Percentiles rank a stretch among this genome's conserved stretches.
Conservation (phyloP, 2,888 invertebrate species). For the Tethea ocularis region DNA sequence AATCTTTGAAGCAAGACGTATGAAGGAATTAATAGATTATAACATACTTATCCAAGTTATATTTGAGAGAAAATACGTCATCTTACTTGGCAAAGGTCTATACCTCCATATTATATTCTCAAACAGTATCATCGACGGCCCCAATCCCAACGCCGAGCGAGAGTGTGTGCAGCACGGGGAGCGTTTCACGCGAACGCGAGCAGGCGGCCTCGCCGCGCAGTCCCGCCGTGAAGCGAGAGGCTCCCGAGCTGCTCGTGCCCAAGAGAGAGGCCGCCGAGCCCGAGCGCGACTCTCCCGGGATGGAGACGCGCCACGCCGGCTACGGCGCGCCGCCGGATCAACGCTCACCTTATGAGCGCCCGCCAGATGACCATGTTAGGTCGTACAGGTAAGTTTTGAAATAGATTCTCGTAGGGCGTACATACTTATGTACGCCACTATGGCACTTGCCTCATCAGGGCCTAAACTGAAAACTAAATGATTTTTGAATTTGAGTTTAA, state of each 20-base stretch:
- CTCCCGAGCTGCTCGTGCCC: slow-evolving; percentile 85
- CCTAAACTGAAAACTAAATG: no score
- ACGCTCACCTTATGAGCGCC: slow-evolving; percentile 87
- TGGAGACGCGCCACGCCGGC: slow-evolving; percentile 87
- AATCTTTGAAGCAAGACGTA: no score
- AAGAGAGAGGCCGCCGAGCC: slow-evolving; percentile 86
- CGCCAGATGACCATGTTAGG: slow-evolving; percentile 84
- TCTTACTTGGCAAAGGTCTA: no score
- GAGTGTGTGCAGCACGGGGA: slow-evolving; percentile 35
- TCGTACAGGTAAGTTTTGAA: slow-evolving; percentile 76
- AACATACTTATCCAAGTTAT: no score
- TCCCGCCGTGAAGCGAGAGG: slow-evolving; percentile 77
- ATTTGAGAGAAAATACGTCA: no score
- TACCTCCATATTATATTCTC: not conserved
- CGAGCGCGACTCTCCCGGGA: slow-evolving; percentile 89
- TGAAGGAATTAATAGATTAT: no score
- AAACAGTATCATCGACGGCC: slow-evolving; percentile 13
- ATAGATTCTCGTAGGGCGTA: not conserved
- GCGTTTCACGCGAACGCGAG: slow-evolving; percentile 50
- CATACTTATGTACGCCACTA: no score
- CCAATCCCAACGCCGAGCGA: slow-evolving; percentile 28
- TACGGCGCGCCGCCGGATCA: slow-evolving; percentile 88
- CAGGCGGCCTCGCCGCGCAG: slow-evolving; percentile 64
- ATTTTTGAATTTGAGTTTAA: no score
- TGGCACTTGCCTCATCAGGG: no score